Evolutionary conservation across 2,888 invertebrate genomes (phyloP), one percentile per base, ranked within the genome.

Genomic region (Ceramica pisi): DNA sequence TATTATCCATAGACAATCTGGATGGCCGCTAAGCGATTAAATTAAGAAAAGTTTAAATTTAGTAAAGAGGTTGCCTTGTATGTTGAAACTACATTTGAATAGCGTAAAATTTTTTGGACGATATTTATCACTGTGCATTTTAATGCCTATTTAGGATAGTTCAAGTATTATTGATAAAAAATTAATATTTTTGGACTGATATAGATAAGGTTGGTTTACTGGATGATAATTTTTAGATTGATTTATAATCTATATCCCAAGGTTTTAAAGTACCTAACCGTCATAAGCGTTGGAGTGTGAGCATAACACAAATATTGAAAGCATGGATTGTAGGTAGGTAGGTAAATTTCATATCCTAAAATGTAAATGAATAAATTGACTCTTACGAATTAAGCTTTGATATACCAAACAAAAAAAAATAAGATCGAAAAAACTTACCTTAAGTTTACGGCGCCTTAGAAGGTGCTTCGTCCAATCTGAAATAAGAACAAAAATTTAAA

Each of bases 381-480:
- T 65, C 38, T 46, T 65, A n/a, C 21, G 44, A 46, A 12, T 62
- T 26, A 50, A 62, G 23, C 21, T 61, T 66, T 51, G 26, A 59
- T 19, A 19, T 44, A 62, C 55, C 62, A 72, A 62, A 72, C 70
- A 68, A 71, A 78, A 79, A 74, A 63, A 83, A 77, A 81, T 88
- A 77, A 85, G 75, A 77, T 85, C 86, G 86, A 31, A 88, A 88
- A 79, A 78, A 85, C 56, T 88, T 87, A 92, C 92, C 90, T 90
- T 86, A 86, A 76, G 73, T 78, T 83, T 73, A 83, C 82, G 70
- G 79, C 71, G 67, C 53, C 75, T 67, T 75, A 71, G 67, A 65
- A 77, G 64, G 60, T 63, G 35, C 74, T 63, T 68, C 66, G 74
- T 65, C 71, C 62, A 73, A 81, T 84, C 92, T 92, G 91, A 74